Percentiles rank a stretch among this genome's conserved stretches.
phyloP scores from a whole-genome alignment of 2,888 invertebrate species.

The Enchytraeus crypticus region DNA sequence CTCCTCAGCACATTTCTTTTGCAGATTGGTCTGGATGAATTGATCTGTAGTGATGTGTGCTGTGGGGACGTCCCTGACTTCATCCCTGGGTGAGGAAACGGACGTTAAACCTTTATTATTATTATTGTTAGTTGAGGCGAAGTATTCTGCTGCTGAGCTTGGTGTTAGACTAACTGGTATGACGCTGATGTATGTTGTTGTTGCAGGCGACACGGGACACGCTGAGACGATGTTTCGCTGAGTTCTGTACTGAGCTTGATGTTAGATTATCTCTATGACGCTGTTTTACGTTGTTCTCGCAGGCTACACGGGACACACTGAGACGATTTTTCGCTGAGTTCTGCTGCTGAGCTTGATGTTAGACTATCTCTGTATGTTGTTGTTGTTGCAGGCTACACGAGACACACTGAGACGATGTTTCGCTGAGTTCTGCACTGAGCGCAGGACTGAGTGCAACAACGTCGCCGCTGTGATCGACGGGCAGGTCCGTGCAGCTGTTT shows the following conservation, averaged over 20 bases:
- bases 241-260: conserved; percentile 62
- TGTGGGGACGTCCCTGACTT: too few relatives aligned
- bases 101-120: too few relatives aligned
- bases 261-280: not conserved
- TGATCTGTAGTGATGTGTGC: too few relatives aligned
- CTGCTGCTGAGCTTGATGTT: too few relatives aligned
- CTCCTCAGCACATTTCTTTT: too few relatives aligned
- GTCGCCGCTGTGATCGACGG: conserved; percentile 78
- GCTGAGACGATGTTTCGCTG: conserved; percentile 66
- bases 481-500: conserved; percentile 52
- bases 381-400: conserved; percentile 50
- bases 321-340: conserved; percentile 68
- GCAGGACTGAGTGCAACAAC: conserved; percentile 63
- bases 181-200: conserved; percentile 9
- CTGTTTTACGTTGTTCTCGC: conserved; percentile 14
- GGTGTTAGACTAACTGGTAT: not conserved
- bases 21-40: too few relatives aligned
- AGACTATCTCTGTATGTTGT: not conserved
- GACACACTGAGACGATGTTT: conserved; percentile 70
- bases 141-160: too few relatives aligned
- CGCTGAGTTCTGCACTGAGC: conserved; percentile 67
- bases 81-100: too few relatives aligned
- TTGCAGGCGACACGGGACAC: conserved; percentile 58
- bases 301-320: conserved; percentile 62
- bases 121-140: too few relatives aligned